Percentiles rank a stretch among this genome's conserved stretches.
Conservation (phyloP, 2,888 invertebrate species). For the Tenthredo notha region DNA sequence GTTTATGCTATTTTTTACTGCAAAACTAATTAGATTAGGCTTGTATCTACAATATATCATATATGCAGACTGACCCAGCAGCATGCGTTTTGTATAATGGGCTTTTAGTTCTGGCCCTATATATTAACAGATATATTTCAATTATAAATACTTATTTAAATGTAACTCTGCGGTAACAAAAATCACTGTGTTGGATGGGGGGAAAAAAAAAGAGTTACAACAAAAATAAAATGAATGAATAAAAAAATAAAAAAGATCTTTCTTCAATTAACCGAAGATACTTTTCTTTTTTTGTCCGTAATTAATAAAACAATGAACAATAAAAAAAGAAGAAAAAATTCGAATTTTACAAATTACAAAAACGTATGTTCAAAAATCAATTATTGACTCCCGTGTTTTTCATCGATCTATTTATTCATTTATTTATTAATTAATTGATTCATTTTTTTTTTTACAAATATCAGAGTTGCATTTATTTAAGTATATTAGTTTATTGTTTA, state of each 20-base stretch:
- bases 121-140: neutral
- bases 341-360: neutral
- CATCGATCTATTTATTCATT: neutral
- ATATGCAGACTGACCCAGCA: constrained; percentile 59
- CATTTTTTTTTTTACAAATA: neutral
- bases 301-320: neutral
- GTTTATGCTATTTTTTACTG: constrained; percentile 77
- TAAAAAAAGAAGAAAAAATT: neutral
- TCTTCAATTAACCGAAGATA: too few species aligned
- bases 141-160: neutral
- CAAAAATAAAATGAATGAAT: too few species aligned
- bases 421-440: neutral
- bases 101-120: neutral
- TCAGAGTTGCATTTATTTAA: constrained; percentile 30
- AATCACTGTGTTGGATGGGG: neutral
- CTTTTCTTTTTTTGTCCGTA: too few species aligned
- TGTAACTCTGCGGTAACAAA: neutral
- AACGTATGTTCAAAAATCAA: neutral
- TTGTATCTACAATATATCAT: constrained; percentile 1
- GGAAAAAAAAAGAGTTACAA: neutral
- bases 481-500: neutral
- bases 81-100: constrained; percentile 60
- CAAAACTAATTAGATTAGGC: constrained; percentile 57
- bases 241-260: too few species aligned
- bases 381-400: neutral